Evolutionary conservation across 2,797 vertebrate species (phyloP).

Genomic region (Alauda arvensis): DNA sequence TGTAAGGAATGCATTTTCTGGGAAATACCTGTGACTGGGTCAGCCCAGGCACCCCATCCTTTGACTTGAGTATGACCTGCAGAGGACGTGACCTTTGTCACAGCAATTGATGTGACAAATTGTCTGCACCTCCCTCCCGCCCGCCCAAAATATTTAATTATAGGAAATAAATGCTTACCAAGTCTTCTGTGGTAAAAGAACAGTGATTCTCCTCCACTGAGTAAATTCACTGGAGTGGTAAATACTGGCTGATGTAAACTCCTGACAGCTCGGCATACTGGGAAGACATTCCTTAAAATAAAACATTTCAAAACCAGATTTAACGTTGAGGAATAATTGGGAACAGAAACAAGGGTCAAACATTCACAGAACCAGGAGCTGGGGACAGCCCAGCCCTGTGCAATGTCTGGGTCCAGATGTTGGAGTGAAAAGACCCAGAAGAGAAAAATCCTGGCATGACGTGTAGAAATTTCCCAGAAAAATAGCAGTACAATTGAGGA

Average conservation of each 20-base stretch:
- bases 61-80: background rate
- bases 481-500: background rate
- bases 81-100: background rate
- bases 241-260: conserved; percentile 93
- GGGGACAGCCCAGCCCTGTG: no score
- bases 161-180: conserved; percentile 77
- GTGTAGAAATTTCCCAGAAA: background rate
- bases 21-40: background rate
- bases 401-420: background rate
- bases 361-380: background rate
- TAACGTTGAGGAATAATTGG: background rate
- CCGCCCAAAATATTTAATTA: background rate
- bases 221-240: conserved; percentile 95
- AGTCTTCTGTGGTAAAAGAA: conserved; percentile 92
- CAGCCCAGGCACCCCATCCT: background rate
- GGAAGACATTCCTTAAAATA: conserved; percentile 89
- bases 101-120: background rate
- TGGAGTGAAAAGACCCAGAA: background rate
- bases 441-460: background rate
- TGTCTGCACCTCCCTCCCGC: rapidly evolving
- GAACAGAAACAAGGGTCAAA: background rate
- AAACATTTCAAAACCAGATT: conserved; percentile 30
- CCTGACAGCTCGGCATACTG: conserved; percentile 95
- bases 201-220: conserved; percentile 91
- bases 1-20: background rate